Evolutionary conservation across 2,888 invertebrate species (phyloP), one percentile per base, ranked within the genome.

Genomic region (Hydropsyche betteni): DNA sequence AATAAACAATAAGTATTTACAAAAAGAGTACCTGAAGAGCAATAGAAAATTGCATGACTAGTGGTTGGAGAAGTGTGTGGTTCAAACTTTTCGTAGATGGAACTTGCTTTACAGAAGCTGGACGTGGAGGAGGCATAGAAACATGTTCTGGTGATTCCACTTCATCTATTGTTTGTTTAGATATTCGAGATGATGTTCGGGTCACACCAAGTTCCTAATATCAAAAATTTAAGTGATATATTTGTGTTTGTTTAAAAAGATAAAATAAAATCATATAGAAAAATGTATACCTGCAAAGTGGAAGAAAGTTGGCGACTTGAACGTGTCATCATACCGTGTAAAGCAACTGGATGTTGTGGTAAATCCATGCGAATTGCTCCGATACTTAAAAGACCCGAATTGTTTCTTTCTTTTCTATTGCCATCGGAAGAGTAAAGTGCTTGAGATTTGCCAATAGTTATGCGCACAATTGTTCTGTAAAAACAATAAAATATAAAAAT

Each of bases 271-370:
- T 68, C 33, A 51, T 34, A 71, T n/a, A 58, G 44, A 74, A 64
- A 44, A 44, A 8, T 44, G 44, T 36, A 36, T 80, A 91, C 94
- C 88, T 97, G 97, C 74, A 98, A 86, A 0, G 98, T 98, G 12
- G 94, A 94, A 6, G 97, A 97, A 61, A 98, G 87, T 82, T 98
- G 96, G 80, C 96, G 93, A 78, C 96, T 96, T 79, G 97, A 96
- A 80, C 98, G 89, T 0, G 96, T 96, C 91, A 99, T 97, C 94
- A 99, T 98, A 71, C 98, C 98, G 85, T 99, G 99, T 80, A 99
- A 87, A 6, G 96, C 97, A 0, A 98, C 97, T 0, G 99, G 99
- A 87, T 99, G 98, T 85, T 99, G 98, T 4, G 99, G 99, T 82
- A 99, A 96, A 84, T 98, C 98, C 74, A 98, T 93, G 79, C 94